Base-by-base conservation (phyloP, 2,113 vertebrate species). In the Cyanoramphus novaezelandiae region DNA sequence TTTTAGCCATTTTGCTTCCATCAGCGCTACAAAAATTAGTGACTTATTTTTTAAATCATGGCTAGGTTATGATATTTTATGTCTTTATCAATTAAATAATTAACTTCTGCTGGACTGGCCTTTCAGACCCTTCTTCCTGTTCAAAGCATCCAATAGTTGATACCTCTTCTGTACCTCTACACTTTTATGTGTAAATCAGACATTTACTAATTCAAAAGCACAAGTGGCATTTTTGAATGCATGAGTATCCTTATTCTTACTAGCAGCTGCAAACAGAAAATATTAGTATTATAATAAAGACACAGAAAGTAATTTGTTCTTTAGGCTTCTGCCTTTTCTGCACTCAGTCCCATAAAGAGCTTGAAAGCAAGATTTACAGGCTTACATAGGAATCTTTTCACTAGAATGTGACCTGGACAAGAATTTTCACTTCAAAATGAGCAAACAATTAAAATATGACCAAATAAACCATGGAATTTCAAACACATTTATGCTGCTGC, bases 51-150 rank as follows among this genome's bases (percentile, higher is more conserved):
- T 67, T 4, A 47, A 88, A 57, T 69, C 80, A 72, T 2, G 20
- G 2, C 28, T 11, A 2, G 29, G 27, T 57, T 57, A 8, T 49
- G 72, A 19, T 27, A 46, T 92, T 77, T 93, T 57, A 28, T 86
- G 44, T 57, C 44, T 82, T 92, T 81, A 67, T 46, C 89, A 88
- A 88, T 94, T 83, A 88, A 83, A 17, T 65, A 47, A 93, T 93
- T 92, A 77, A 83, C 68, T 88, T 39, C 37, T 65, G 37, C 44
- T 57, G 64, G 37, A 27, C 84, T 17, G 63, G 67, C 57, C 52
- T 90, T 43, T 13, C 52, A 1, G 33, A 64, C 35, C 65, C 41
- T 1, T 0, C 29, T 72, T 37, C 16, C 41, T 41, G 35, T 60
- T 50, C 17, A 3, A 43, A 39, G 69, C 76, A 72, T 63, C 13